Evolutionary conservation across 1,140 invertebrate genomes (phyloP).

Genomic region (Sarcophaga bullata): DNA sequence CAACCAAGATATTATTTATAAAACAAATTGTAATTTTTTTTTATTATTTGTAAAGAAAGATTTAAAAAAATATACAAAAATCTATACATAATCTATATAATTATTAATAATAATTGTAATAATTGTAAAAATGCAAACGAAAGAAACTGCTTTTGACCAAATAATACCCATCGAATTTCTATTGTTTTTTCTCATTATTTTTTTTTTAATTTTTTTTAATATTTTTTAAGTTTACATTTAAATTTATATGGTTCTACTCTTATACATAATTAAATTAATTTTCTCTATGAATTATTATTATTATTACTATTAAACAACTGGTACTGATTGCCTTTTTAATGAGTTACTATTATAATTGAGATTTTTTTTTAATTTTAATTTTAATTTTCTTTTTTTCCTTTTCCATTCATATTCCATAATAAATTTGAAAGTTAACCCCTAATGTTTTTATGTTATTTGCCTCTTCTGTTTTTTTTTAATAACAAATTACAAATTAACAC

Average conservation of each 20-base stretch:
- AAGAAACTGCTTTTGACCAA: conserved; percentile 30
- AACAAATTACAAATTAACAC: no score
- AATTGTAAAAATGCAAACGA: conserved; percentile 16
- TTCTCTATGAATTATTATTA: no score
- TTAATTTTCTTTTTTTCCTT: no score
- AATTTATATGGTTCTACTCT: not conserved
- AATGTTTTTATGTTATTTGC: no score
- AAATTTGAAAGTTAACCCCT: no score
- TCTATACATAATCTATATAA: not conserved
- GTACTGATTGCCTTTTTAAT: no score
- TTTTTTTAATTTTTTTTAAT: not conserved
- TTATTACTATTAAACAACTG: no score
- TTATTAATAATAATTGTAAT: conserved; percentile 16
- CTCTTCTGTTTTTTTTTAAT: no score
- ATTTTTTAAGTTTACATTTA: not conserved
- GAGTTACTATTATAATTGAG: no score
- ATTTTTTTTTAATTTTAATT: no score
- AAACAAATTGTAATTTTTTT: conserved; percentile 7
- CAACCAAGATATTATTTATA: not conserved
- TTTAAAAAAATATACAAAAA: not conserved
- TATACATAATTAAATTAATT: no score
- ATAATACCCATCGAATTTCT: conserved; percentile 31
- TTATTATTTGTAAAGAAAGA: not conserved
- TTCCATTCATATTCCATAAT: no score
- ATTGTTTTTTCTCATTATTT: not conserved